These are phyloP conservation scores for Platycheirus albimanus DNA, from an alignment of 2,888 invertebrate genomes.

Conservation along the genomic window DNA sequence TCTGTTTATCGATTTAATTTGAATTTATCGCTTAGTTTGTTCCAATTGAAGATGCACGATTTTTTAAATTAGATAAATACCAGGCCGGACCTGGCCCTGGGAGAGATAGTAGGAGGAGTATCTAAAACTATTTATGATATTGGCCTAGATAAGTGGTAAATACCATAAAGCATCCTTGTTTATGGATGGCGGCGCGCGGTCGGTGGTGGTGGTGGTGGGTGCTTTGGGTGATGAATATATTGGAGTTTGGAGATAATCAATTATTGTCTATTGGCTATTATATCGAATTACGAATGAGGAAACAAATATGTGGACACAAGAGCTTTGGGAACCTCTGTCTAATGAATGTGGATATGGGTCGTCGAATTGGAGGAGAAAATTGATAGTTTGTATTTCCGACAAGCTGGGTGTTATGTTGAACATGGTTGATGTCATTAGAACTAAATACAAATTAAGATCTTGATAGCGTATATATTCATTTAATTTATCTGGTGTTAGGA, in stretches of 20 bases:
- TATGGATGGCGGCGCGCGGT: background rate
- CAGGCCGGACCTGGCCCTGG: conserved; percentile 22
- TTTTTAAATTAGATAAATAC: conserved; percentile 56
- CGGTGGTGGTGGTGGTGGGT: background rate
- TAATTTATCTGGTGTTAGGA: too few relatives aligned
- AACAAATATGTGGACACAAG: conserved; percentile 28
- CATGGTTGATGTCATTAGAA: conserved; percentile 13
- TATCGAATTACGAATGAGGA: conserved; percentile 42
- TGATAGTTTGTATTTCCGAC: too few relatives aligned
- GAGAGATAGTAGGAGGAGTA: background rate
- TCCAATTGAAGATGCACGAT: conserved; percentile 48
- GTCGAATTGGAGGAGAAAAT: too few relatives aligned
- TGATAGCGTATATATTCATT: background rate
- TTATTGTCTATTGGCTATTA: conserved; percentile 37
- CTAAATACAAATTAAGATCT: conserved; percentile 18
- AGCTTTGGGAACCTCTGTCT: conserved; percentile 29
- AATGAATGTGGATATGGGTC: conserved; percentile 17
- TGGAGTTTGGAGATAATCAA: conserved; percentile 14
- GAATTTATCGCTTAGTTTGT: conserved; percentile 47
- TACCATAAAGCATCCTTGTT: background rate
- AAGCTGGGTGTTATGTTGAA: conserved; percentile 2
- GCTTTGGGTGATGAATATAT: background rate
- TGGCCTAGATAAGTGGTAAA: conserved; percentile 27
- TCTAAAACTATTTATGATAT: conserved; percentile 35
- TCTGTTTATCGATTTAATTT: conserved; percentile 54